These are phyloP conservation scores for Ophion costatus DNA, from an alignment of 2,888 invertebrate species.

Conservation along the genomic window DNA sequence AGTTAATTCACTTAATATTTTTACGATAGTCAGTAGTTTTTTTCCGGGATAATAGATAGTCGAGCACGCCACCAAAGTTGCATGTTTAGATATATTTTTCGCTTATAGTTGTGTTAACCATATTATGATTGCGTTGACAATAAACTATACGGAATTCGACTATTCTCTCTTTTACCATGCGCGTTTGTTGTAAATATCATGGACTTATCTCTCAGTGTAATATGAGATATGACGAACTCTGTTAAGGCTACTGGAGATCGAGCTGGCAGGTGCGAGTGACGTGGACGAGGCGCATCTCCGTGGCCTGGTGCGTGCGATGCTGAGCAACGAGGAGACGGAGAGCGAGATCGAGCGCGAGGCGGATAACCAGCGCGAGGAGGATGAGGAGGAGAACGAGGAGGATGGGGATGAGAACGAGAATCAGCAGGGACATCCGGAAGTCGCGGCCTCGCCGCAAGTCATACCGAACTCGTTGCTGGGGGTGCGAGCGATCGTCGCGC, in stretches of 20 bases:
- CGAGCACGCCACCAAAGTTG: too few species aligned
- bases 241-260: constrained; percentile 78
- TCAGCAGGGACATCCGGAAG: constrained; percentile 59
- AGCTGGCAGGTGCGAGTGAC: constrained; percentile 74
- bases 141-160: too few species aligned
- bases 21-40: too few species aligned
- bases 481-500: constrained; percentile 74
- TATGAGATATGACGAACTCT: not conserved
- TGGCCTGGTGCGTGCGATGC: constrained; percentile 75
- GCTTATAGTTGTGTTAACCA: too few species aligned
- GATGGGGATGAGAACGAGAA: constrained; percentile 50
- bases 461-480: constrained; percentile 78
- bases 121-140: too few species aligned
- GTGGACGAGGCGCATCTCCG: constrained; percentile 74
- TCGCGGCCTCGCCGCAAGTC: constrained; percentile 72
- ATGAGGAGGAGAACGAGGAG: not conserved
- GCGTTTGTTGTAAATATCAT: too few species aligned
- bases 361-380: not conserved
- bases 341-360: not conserved
- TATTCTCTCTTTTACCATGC: too few species aligned
- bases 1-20: too few species aligned
- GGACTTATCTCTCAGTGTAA: too few species aligned
- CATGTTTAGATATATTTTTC: too few species aligned
- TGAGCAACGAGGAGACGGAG: constrained; percentile 59
- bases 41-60: too few species aligned